Evolutionary conservation across 2,113 vertebrate species (phyloP), one percentile per base, ranked within the genome.

Genomic region (Cephalopterus ornatus): DNA sequence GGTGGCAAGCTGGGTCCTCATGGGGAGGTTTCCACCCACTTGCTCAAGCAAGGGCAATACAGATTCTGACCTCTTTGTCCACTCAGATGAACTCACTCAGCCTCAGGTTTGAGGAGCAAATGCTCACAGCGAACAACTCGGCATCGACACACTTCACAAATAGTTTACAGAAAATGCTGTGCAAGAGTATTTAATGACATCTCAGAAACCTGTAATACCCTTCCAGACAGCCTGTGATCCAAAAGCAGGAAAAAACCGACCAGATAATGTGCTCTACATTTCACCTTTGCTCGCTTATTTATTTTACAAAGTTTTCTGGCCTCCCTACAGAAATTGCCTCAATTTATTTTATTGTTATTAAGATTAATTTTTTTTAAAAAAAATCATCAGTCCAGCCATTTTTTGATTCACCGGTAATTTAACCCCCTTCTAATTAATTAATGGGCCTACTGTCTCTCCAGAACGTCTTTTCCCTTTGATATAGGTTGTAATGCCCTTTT

Each of bases 391-490:
- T 83, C 49, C 86, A 86, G 46, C 3, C 27, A 86, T 93, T 95
- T 95, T 76, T 94, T 94, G 1, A 84, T 92, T 93, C 61, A 81
- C 49, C 50, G 22, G 74, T 86, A 93, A 93, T 93, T 95, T 92
- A 91, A 89, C 78, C 41, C 73, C 37, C 8, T 88, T 91, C 76
- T 95, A 87, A 94, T 95, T 93, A 94, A 94, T 92, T 89, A 96
- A 96, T 84, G 61, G 87, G 12, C 14, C 90, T 78, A 82, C 52
- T 68, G 28, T 84, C 72, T 92, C 61, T 84, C 72, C 88, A 93
- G 76, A 89, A 96, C 39, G 41, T 20, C 32, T 81, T 89, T 92
- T 84, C 16, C n/a, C 41, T 95, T 92, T 93, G 83, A 93, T 92
- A 95, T 6, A 65, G 5, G 11, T 81, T 93, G 95, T 78, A 78